Conservation (phyloP, 2,888 invertebrate species). For the Trichacis sp. region DNA sequence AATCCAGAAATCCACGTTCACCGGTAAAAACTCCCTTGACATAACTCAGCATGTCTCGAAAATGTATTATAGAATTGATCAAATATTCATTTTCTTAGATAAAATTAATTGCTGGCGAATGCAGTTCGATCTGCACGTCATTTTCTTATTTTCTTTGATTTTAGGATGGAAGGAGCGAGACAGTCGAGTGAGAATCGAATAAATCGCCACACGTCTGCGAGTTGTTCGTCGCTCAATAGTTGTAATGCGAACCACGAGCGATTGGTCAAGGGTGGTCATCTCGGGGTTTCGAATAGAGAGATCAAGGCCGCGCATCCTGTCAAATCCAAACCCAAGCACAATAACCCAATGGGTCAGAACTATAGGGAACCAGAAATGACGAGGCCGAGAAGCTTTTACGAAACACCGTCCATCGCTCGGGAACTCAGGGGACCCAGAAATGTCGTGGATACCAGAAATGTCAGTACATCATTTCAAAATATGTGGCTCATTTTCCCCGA, state of each 20-base stretch:
- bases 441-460: slow-evolving; percentile 55
- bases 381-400: slow-evolving; percentile 65
- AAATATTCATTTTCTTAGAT: not conserved
- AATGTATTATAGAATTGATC: not conserved
- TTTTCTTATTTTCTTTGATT: no score
- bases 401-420: slow-evolving; percentile 59
- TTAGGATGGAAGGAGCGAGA: slow-evolving; percentile 54
- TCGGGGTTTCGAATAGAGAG: slow-evolving; percentile 56
- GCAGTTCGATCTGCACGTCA: no score
- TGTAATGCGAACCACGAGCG: slow-evolving; percentile 48
- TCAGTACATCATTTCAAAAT: slow-evolving; percentile 27
- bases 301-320: slow-evolving; percentile 56
- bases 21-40: slow-evolving; percentile 30
- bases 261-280: slow-evolving; percentile 54
- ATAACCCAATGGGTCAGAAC: slow-evolving; percentile 53
- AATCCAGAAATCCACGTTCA: slow-evolving; percentile 51
- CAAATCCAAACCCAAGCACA: slow-evolving; percentile 57
- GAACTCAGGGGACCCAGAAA: slow-evolving; percentile 61
- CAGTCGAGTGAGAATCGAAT: slow-evolving; percentile 57
- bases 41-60: no score
- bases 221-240: slow-evolving; percentile 27
- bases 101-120: no score
- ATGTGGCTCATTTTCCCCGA: not conserved
- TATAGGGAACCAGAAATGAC: slow-evolving; percentile 55
- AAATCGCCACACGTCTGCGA: slow-evolving; percentile 49